Base-by-base conservation (phyloP, 2,888 invertebrate species). In the Epinotia demarniana region DNA sequence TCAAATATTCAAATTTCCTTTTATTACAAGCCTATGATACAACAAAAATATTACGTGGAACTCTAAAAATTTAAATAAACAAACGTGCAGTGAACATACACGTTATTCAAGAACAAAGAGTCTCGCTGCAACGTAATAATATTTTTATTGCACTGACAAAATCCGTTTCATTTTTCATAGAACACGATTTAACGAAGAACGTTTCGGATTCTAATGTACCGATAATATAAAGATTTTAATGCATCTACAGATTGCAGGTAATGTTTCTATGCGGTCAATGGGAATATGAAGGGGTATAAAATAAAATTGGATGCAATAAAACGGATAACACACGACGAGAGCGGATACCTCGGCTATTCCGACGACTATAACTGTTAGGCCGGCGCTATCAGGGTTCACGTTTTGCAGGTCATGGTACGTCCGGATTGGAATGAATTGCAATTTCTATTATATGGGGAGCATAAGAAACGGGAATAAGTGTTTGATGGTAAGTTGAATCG, bases 221-320 rank as follows among this genome's bases (percentile, higher is more conserved):
- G n/a, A 53, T n/a, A 23, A 19, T 61, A 89, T 86, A 87, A 89
- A 86, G 86, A 88, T 87, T 87, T 87, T 85, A 84, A 85, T 85
- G 84, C 84, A 85, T 87, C 81, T 76, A 49, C 68, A 61, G 58
- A 71, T 79, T 77, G 84, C 84, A 86, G 87, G 68, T 72, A 63
- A 87, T 87, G 86, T 85, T 86, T 85, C 81, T 78, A 79, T 81
- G 79, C 86, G 85, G 86, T 89, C 86, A 85, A 86, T 88, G 81
- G 78, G 83, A 83, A 85, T 84, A 88, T 86, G 85, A 87, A 86
- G 83, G 83, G 83, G 83, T 81, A 88, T 91, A 90, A 91, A 91
- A 92, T 90, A 90, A 90, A 91, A 92, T 92, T 90, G 90, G 86
- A 85, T 87, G 90, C 87, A 88, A 90, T 91, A 91, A 91, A 92